phyloP scores from a whole-genome alignment of 2,888 invertebrate species.

The Liodrosophila aerea region DNA sequence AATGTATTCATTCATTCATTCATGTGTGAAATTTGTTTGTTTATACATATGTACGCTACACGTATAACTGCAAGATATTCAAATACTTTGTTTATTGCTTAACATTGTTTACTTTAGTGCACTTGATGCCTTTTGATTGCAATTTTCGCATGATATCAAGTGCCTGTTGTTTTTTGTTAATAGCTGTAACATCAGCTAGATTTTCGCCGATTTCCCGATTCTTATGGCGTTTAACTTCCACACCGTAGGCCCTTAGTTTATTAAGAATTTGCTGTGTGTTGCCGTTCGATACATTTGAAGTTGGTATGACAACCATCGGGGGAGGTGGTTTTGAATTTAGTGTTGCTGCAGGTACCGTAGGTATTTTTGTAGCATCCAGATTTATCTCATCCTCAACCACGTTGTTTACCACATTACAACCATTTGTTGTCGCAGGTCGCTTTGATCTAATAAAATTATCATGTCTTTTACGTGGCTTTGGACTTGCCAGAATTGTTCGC shows the following conservation, averaged over 20 bases:
- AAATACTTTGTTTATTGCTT: slow-evolving; percentile 7
- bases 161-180: slow-evolving; percentile 39
- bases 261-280: slow-evolving; percentile 69
- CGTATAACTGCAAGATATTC: no score
- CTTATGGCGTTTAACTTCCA: slow-evolving; percentile 68
- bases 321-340: neutral
- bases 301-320: slow-evolving; percentile 33
- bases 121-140: slow-evolving; percentile 75
- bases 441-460: slow-evolving; percentile 1
- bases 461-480: slow-evolving; percentile 20
- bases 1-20: neutral
- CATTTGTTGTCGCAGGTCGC: slow-evolving; percentile 17
- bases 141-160: slow-evolving; percentile 72
- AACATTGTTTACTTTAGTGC: slow-evolving; percentile 55
- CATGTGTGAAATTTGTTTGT: slow-evolving; percentile 4
- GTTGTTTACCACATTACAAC: slow-evolving; percentile 21
- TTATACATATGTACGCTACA: neutral
- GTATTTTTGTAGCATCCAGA: slow-evolving; percentile 16
- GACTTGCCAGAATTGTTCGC: slow-evolving; percentile 42
- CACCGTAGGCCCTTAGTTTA: slow-evolving; percentile 74
- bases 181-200: neutral
- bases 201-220: slow-evolving; percentile 21
- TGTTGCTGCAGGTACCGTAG: neutral
- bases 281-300: slow-evolving; percentile 14
- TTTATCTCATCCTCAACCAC: slow-evolving; percentile 27